phyloP scores from a whole-genome alignment of 2,888 invertebrate species.

The Eupeodes latifasciatus region DNA sequence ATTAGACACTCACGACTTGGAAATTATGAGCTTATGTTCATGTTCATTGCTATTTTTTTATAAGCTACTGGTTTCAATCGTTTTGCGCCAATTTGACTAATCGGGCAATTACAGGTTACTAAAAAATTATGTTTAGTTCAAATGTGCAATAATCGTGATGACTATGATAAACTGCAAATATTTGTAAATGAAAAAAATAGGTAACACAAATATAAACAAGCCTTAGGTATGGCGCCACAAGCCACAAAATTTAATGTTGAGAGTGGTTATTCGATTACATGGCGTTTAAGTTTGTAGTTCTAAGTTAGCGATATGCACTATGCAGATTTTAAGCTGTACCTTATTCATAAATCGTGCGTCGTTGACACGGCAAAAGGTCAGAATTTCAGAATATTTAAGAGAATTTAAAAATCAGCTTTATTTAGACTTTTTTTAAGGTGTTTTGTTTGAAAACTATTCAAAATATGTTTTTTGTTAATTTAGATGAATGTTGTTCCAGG shows the following conservation, averaged over 20 bases:
- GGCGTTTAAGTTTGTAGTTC: not conserved
- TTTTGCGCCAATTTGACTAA: not conserved
- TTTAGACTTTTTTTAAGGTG: too few species aligned
- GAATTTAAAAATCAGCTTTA: too few species aligned
- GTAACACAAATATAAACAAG: too few species aligned
- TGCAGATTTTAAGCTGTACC: too few species aligned
- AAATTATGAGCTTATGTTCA: not conserved
- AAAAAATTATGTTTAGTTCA: not conserved
- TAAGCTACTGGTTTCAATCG: not conserved
- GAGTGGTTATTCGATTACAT: not conserved
- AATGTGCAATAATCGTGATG: slow-evolving; percentile 10
- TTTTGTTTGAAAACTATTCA: too few species aligned
- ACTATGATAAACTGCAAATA: not conserved
- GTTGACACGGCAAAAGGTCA: too few species aligned
- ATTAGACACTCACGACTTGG: slow-evolving; percentile 8
- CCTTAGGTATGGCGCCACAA: not conserved
- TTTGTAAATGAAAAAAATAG: not conserved
- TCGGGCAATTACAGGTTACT: slow-evolving; percentile 5
- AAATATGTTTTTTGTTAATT: too few species aligned
- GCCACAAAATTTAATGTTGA: not conserved
- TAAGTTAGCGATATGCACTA: too few species aligned
- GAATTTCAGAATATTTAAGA: too few species aligned
- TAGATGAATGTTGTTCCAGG: too few species aligned
- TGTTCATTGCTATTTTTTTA: not conserved
- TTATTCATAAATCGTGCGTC: too few species aligned